These are phyloP conservation scores for Aproaerema taeniolella DNA, from an alignment of 2,888 invertebrate species.

Conservation along the genomic window DNA sequence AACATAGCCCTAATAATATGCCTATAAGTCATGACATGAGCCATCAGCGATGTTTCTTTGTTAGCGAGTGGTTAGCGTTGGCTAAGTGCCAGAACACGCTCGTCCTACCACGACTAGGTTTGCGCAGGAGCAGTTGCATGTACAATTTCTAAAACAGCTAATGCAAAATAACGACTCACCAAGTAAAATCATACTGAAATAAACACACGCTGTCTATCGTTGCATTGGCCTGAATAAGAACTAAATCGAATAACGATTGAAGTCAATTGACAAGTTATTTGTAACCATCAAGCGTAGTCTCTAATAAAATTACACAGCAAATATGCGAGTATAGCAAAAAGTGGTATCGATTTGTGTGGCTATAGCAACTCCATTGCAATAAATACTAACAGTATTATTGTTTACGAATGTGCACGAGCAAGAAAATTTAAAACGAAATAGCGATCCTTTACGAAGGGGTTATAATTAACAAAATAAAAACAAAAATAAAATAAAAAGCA, in stretches of 20 bases:
- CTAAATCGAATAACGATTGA: slow-evolving; percentile 51
- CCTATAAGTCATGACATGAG: slow-evolving; percentile 1
- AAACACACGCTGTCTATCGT: too few species aligned
- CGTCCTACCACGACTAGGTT: slow-evolving; percentile 21
- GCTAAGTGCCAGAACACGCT: slow-evolving; percentile 25
- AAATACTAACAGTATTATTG: slow-evolving; percentile 14
- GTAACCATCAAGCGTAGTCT: slow-evolving; percentile 25
- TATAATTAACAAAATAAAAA: too few species aligned
- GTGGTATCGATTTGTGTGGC: slow-evolving; percentile 15
- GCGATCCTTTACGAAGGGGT: too few species aligned
- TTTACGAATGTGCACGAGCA: slow-evolving; percentile 3
- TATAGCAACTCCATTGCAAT: slow-evolving; percentile 13
- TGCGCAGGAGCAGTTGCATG: slow-evolving; percentile 17
- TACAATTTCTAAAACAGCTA: too few species aligned
- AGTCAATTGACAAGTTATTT: slow-evolving; percentile 43
- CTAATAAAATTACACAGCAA: too few species aligned
- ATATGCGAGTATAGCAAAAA: slow-evolving; percentile 26
- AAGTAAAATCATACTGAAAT: too few species aligned
- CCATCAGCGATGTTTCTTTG: slow-evolving; percentile 8
- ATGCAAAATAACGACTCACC: not conserved
- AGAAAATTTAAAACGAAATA: slow-evolving; percentile 15
- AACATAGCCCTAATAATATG: too few species aligned
- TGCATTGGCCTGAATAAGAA: slow-evolving; percentile 32
- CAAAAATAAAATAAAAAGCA: too few species aligned
- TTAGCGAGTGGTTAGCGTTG: slow-evolving; percentile 21